Conservation (phyloP, 2,888 invertebrate genomes). For the Tanypteryx hageni region DNA sequence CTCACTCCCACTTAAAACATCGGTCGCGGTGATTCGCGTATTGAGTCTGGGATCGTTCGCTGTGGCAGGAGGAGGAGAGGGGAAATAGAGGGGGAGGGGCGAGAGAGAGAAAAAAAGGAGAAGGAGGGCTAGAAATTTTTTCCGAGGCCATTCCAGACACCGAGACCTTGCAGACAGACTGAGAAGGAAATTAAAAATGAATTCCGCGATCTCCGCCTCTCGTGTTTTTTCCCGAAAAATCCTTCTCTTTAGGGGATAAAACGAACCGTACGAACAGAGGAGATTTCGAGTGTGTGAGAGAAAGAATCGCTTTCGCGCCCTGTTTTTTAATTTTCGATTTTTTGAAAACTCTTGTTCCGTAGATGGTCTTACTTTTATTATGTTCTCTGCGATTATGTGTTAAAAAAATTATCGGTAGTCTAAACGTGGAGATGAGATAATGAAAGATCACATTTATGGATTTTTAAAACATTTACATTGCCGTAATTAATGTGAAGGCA, state of each 20-base stretch:
- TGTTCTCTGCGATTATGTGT: too few species aligned
- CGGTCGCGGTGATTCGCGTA: constrained; percentile 41
- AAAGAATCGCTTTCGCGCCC: background rate
- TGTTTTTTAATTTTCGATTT: background rate
- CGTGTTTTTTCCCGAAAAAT: too few species aligned
- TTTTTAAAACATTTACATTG: too few species aligned
- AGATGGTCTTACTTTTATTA: too few species aligned
- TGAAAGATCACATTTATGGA: too few species aligned
- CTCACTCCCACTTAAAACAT: background rate
- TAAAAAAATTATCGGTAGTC: too few species aligned
- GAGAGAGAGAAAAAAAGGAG: background rate
- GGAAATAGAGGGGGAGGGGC: background rate
- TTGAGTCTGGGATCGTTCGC: constrained; percentile 26
- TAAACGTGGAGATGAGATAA: too few species aligned
- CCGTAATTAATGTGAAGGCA: too few species aligned
- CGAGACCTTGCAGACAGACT: background rate
- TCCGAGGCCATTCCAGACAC: background rate
- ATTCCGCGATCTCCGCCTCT: background rate
- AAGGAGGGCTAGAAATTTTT: background rate
- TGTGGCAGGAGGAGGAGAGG: background rate
- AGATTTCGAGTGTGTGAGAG: background rate
- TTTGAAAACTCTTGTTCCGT: too few species aligned
- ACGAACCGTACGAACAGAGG: background rate
- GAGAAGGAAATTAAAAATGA: background rate
- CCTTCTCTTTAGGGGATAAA: background rate